Percentiles rank a stretch among this genome's conserved stretches.
Conservation (phyloP, 1,140 invertebrate species). For the Cotesia typhae region DNA sequence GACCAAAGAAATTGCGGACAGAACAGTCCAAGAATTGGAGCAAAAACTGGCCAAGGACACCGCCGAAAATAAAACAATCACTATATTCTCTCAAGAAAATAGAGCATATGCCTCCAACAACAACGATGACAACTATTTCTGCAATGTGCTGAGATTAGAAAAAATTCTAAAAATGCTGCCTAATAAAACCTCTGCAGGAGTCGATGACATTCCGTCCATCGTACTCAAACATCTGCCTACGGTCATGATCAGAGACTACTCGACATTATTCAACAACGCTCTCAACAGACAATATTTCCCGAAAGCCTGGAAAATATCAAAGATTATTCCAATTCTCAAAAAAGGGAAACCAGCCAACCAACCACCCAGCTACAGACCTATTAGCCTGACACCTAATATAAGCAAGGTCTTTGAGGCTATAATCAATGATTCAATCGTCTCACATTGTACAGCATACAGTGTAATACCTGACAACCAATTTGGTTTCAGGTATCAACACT, state of each 20-base stretch:
- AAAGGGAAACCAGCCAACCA: conserved; percentile 34
- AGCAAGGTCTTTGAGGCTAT: conserved; percentile 48
- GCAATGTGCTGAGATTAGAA: neutral
- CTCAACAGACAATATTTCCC: conserved; percentile 41
- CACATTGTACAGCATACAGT: neutral
- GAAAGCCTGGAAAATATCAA: conserved; percentile 38
- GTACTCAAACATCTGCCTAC: conserved; percentile 31
- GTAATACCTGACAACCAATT: conserved; percentile 24
- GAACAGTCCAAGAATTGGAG: too few species aligned
- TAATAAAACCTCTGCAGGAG: conserved; percentile 40
- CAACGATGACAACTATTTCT: neutral
- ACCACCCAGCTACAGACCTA: conserved; percentile 40
- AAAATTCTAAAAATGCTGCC: conserved; percentile 30
- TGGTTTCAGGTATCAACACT: conserved; percentile 26
- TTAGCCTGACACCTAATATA: conserved; percentile 37
- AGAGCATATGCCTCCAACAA: too few species aligned
- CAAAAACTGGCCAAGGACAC: too few species aligned
- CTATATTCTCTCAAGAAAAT: too few species aligned
- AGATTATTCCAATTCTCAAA: conserved; percentile 42
- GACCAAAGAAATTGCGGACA: neutral
- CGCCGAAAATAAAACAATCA: too few species aligned
- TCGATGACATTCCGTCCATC: conserved; percentile 34
- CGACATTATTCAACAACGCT: conserved; percentile 32
- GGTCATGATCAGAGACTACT: conserved; percentile 21
- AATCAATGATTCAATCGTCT: conserved; percentile 23